A percentile compares a stretch with the other conserved stretches of the same genome.
These are phyloP conservation scores for Pogona vitticeps DNA, from an alignment of 2,113 vertebrate genomes.

Conservation along the genomic window DNA sequence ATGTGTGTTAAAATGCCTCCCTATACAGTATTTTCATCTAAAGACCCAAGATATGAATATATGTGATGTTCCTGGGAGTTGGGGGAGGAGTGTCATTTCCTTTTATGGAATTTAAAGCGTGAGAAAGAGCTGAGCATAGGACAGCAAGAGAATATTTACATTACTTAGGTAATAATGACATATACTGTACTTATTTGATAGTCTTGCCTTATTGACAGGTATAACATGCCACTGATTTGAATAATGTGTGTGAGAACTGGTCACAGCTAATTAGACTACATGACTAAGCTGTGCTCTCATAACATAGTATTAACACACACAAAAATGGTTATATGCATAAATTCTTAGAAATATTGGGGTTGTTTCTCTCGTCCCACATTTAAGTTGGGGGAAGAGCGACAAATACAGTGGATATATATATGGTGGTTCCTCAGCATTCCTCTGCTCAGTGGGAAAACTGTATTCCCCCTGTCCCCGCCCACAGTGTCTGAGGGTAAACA, in stretches of 20 bases:
- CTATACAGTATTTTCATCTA: not conserved
- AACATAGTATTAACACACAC: not conserved
- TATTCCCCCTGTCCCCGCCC: too few relatives aligned
- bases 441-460: not conserved
- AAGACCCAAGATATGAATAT: not conserved
- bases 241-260: not conserved
- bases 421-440: not conserved
- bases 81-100: too few relatives aligned
- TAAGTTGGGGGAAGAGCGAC: constrained; percentile 6
- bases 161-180: not conserved
- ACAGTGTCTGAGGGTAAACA: not conserved
- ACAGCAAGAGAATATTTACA: too few relatives aligned
- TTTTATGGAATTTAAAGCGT: too few relatives aligned
- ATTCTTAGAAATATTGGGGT: not conserved
- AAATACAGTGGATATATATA: not conserved
- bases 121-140: too few relatives aligned
- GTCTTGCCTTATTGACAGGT: not conserved
- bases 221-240: not conserved
- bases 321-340: not conserved
- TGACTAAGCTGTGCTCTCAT: too few relatives aligned
- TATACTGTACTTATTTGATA: not conserved
- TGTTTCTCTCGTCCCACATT: not conserved
- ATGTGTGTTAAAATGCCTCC: too few relatives aligned
- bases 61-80: too few relatives aligned
- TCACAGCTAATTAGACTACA: not conserved